A percentile compares a stretch with the other conserved stretches of the same genome.
These are phyloP conservation scores for Lepidurus couesii DNA, from an alignment of 1,140 invertebrate genomes.

Conservation along the genomic window DNA sequence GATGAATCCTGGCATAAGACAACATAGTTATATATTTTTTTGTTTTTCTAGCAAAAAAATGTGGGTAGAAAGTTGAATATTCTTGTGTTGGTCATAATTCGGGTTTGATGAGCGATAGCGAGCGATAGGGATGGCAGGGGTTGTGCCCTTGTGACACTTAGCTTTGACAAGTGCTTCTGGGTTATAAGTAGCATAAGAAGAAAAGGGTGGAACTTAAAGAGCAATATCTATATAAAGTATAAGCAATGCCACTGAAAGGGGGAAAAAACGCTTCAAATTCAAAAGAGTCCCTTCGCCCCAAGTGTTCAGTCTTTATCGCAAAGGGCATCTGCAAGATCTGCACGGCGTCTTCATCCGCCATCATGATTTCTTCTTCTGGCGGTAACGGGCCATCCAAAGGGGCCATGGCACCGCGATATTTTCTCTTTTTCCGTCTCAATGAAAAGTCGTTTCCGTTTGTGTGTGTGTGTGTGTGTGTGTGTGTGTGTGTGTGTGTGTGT, in stretches of 20 bases:
- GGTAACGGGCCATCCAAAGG: neutral
- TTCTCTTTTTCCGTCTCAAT: neutral
- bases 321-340: slow-evolving; percentile 17
- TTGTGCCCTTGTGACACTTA: slow-evolving; percentile 16
- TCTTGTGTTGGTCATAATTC: slow-evolving; percentile 9
- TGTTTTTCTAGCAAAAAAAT: neutral
- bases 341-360: slow-evolving; percentile 20
- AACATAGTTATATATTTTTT: neutral
- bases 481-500: neutral
- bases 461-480: neutral
- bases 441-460: neutral
- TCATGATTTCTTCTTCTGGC: neutral
- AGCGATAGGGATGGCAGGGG: slow-evolving; percentile 8
- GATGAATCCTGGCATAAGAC: neutral
- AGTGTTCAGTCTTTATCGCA: neutral
- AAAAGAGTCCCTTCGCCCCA: neutral
- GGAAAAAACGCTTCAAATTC: neutral
- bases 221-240: neutral
- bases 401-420: neutral
- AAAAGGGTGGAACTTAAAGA: neutral
- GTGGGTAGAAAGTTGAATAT: slow-evolving; percentile 5
- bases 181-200: slow-evolving; percentile 3
- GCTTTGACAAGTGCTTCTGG: slow-evolving; percentile 12
- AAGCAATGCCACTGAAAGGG: neutral
- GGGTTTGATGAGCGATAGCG: slow-evolving; percentile 3